Evolutionary conservation across 2,113 vertebrate genomes (phyloP), one percentile per base, ranked within the genome.

Genomic region (Pseudopodoces humilis): DNA sequence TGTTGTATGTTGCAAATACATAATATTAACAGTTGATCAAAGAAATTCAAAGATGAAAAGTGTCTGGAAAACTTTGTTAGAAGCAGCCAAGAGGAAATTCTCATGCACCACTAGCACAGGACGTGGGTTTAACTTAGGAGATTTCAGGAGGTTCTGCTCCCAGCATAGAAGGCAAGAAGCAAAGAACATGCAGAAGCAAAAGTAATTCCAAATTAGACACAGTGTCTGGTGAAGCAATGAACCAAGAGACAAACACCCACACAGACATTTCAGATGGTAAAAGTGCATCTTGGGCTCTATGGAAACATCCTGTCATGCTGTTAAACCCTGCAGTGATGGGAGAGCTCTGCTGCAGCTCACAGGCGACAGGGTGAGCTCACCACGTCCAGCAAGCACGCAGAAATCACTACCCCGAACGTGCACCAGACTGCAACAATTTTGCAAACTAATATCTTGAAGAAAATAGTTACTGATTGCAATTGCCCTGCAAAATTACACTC

Each of bases 381-480:
- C 13, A 23, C 56, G 43, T 15, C 33, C 37, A 71, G 43, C 33
- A 75, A 55, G 30, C 79, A 82, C 5, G 1, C 76, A 86, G 39
- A 70, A 70, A 39, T 39, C 53, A 9, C 24, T 53, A 25, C 15
- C 28, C 28, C 28, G 39, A 80, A 31, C 1, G 3, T 1, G 3
- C 1, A 4, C 83, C 69, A 93, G 62, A 55, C 43, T 55, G 47
- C 44, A 72, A 55, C 35, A 93, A 55, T 93, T 96, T 96, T 84
- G 41, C 55, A 95, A 95, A 88, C 46, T 50, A 85, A 39, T 63
- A 79, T 88, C 64, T 89, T 78, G 74, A 94, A 70, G 55, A 96
- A 90, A 93, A 76, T 75, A 89, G 49, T 83, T 37, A 35, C 56
- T 86, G 81, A 94, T 88, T 94, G 28, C 64, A 94, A 94, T 82